These are phyloP conservation scores for Abscondita cerata DNA, from an alignment of 2,888 invertebrate species.

Conservation along the genomic window DNA sequence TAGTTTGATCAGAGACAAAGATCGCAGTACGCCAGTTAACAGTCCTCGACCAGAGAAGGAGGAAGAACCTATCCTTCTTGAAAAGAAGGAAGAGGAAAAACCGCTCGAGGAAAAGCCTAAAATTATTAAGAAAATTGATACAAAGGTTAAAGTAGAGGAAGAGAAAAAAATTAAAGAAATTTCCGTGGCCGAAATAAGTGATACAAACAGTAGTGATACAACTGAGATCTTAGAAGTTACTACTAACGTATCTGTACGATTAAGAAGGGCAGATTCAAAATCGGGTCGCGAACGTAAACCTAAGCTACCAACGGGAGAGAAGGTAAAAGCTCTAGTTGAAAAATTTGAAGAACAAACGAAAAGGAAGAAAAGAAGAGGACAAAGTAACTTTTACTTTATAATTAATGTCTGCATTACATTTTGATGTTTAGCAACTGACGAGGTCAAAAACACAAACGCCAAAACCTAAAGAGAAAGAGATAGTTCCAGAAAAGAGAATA, in stretches of 20 bases:
- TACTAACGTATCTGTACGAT: slow-evolving; percentile 42
- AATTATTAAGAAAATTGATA: slow-evolving; percentile 33
- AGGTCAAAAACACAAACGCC: slow-evolving; percentile 52
- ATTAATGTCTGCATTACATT: not conserved
- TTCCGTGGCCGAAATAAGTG: slow-evolving; percentile 33
- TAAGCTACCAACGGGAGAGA: slow-evolving; percentile 52
- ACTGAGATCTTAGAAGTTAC: slow-evolving; percentile 48
- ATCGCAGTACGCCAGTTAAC: slow-evolving; percentile 56
- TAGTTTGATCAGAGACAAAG: slow-evolving; percentile 82
- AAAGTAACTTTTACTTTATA: slow-evolving; percentile 31
- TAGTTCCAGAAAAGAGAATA: slow-evolving; percentile 35
- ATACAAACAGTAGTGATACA: slow-evolving; percentile 43
- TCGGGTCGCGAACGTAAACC: slow-evolving; percentile 52
- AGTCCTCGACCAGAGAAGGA: slow-evolving; percentile 55
- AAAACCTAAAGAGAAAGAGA: slow-evolving; percentile 37
- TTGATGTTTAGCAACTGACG: slow-evolving; percentile 52
- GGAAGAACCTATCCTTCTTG: slow-evolving; percentile 43
- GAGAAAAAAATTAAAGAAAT: slow-evolving; percentile 40
- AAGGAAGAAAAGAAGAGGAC: slow-evolving; percentile 52
- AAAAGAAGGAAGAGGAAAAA: slow-evolving; percentile 47
- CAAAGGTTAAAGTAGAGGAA: slow-evolving; percentile 39
- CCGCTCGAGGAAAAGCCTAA: slow-evolving; percentile 45
- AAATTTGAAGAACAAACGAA: slow-evolving; percentile 51
- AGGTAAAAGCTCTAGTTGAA: slow-evolving; percentile 52
- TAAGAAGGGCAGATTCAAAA: slow-evolving; percentile 49